Evolutionary conservation across 2,797 vertebrate species (phyloP).

Genomic region (Sarcoramphus papa): DNA sequence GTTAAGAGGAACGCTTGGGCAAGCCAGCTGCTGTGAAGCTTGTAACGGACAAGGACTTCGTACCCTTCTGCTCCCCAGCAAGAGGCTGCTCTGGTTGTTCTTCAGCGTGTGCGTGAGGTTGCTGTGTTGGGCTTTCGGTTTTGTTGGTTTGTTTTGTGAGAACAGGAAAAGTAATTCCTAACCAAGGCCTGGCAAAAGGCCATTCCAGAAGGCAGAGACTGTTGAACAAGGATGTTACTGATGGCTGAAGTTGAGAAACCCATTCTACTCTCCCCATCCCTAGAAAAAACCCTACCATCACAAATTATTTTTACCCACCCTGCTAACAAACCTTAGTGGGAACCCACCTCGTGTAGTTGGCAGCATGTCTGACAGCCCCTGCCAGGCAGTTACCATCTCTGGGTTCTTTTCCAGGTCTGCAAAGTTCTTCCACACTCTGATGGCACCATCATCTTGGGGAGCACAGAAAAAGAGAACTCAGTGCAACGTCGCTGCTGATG

Average conservation of each 20-base stretch:
- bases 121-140: not conserved
- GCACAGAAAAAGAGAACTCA: not conserved
- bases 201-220: not conserved
- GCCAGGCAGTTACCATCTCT: slow-evolving; percentile 98
- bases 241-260: slow-evolving; percentile 18
- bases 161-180: not conserved
- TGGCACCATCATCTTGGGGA: slow-evolving; percentile 86
- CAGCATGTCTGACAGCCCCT: slow-evolving; percentile 97
- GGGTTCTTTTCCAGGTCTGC: slow-evolving; percentile 95
- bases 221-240: not conserved
- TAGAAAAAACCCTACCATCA: not conserved
- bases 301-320: not conserved
- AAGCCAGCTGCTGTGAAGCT: not conserved
- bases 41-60: not conserved
- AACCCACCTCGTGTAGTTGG: slow-evolving; percentile 90
- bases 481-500: not conserved
- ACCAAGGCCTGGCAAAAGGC: not conserved
- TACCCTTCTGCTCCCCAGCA: not conserved
- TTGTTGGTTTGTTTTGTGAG: not conserved
- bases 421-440: slow-evolving; percentile 98
- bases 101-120: not conserved
- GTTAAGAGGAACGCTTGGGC: not conserved
- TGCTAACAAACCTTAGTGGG: too few species aligned
- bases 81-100: not conserved
- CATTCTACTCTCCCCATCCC: not conserved